Percentiles rank a stretch among this genome's conserved stretches.
Conservation (phyloP, 1,140 invertebrate species). For the Pachypsylla venusta region DNA sequence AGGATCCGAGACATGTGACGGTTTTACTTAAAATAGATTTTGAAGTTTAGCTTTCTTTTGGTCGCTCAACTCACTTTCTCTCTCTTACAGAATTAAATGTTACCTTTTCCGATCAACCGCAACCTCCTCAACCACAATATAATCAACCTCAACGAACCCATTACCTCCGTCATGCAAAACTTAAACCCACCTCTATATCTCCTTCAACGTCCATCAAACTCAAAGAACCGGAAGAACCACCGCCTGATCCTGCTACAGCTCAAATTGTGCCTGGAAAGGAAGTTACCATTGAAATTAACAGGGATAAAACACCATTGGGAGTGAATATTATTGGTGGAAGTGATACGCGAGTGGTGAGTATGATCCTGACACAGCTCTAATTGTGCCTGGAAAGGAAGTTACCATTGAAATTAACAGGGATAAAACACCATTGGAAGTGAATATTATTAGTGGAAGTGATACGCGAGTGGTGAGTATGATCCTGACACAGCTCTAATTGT, state of each 20-base stretch:
- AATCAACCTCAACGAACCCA: constrained; percentile 9
- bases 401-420: constrained; percentile 81
- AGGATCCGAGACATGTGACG: too few species aligned
- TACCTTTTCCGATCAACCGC: not conserved
- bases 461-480: constrained; percentile 66
- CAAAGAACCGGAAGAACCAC: constrained; percentile 39
- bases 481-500: constrained; percentile 55
- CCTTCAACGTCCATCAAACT: constrained; percentile 12
- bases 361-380: constrained; percentile 61
- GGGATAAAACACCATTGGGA: constrained; percentile 74
- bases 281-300: constrained; percentile 75
- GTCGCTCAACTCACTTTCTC: too few species aligned
- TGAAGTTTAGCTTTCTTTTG: too few species aligned
- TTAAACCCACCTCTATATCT: not conserved
- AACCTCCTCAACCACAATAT: not conserved
- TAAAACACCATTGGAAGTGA: constrained; percentile 71
- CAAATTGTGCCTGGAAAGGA: constrained; percentile 57
- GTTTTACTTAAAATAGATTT: too few species aligned
- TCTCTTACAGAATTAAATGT: not conserved
- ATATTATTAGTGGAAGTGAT: constrained; percentile 78
- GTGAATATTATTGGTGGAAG: constrained; percentile 77
- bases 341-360: constrained; percentile 66
- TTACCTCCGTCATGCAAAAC: not conserved
- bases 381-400: constrained; percentile 59
- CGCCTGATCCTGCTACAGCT: constrained; percentile 57